Evolutionary conservation across 37 sponge, comb jelly and placozoan genomes (phyloP).

Genomic region (Amphimedon queenslandica): DNA sequence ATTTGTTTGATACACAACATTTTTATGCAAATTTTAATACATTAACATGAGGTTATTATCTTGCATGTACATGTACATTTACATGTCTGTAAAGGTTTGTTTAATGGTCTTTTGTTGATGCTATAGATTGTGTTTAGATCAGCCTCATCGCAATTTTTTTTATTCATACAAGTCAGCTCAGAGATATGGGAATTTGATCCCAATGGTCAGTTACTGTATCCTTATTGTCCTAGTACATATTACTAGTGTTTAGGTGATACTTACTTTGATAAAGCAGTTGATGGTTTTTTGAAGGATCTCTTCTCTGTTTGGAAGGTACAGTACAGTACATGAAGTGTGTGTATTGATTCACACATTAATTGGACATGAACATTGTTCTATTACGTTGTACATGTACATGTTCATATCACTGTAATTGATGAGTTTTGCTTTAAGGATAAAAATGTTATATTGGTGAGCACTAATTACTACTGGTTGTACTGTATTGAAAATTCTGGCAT

Average conservation of each 20-base stretch:
- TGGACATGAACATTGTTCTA: no score
- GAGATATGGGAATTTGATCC: conserved; percentile 94
- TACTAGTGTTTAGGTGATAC: conserved; percentile 47
- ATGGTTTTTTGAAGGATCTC: conserved; percentile 76
- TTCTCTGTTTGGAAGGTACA: conserved; percentile 71
- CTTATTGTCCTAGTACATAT: no score
- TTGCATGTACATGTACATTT: conserved; percentile 2
- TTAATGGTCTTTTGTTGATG: background rate
- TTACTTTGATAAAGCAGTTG: conserved; percentile 87
- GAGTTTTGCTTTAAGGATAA: no score
- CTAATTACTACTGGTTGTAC: no score
- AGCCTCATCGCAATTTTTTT: conserved; percentile 60
- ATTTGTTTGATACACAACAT: no score
- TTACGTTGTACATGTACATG: no score
- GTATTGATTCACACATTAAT: no score
- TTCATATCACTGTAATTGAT: no score
- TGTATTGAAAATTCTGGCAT: no score
- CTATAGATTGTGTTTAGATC: conserved; percentile 75
- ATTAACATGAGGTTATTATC: background rate
- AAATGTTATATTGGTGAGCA: no score
- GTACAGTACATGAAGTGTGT: no score
- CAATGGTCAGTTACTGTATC: conserved; percentile 48
- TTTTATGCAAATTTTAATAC: background rate
- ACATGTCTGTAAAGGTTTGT: background rate
- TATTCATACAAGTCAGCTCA: conserved; percentile 79